A percentile compares a stretch with the other conserved stretches of the same genome.
Conservation (phyloP, 2,113 vertebrate genomes). For the Trichechus manatus region DNA sequence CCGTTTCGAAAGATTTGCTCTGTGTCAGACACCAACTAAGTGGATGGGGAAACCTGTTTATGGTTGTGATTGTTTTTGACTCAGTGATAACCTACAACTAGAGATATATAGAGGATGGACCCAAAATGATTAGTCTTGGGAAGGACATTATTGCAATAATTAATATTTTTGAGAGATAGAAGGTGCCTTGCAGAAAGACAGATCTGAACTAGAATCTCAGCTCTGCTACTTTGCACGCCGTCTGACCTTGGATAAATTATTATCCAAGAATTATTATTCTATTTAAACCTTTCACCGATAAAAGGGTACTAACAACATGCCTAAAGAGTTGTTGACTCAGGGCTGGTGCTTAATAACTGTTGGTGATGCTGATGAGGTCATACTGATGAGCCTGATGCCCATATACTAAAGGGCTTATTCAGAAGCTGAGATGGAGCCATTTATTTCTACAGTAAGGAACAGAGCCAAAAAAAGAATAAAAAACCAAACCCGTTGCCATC, state of each 20-base stretch:
- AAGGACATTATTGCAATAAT: slow-evolving; percentile 21
- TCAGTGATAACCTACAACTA: slow-evolving; percentile 40
- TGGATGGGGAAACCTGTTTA: slow-evolving; percentile 27
- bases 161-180: slow-evolving; percentile 48
- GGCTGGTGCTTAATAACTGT: slow-evolving; percentile 38
- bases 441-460: slow-evolving; percentile 48
- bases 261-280: slow-evolving; percentile 16
- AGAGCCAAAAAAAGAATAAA: neutral
- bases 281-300: slow-evolving; percentile 36
- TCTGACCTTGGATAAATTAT: slow-evolving; percentile 58
- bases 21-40: slow-evolving; percentile 6
- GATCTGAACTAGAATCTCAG: slow-evolving; percentile 10
- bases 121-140: slow-evolving; percentile 33
- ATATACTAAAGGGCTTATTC: slow-evolving; percentile 52
- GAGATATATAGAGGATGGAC: neutral
- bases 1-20: slow-evolving; percentile 51
- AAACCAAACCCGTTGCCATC: no score
- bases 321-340: slow-evolving; percentile 32
- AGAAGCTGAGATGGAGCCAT: slow-evolving; percentile 46
- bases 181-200: neutral
- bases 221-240: neutral
- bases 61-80: slow-evolving; percentile 3
- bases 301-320: slow-evolving; percentile 7
- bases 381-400: neutral
- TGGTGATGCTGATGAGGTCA: slow-evolving; percentile 29